A percentile compares a stretch with the other conserved stretches of the same genome.
Conservation (phyloP, 2,888 invertebrate species). For the Erebia ligea region DNA sequence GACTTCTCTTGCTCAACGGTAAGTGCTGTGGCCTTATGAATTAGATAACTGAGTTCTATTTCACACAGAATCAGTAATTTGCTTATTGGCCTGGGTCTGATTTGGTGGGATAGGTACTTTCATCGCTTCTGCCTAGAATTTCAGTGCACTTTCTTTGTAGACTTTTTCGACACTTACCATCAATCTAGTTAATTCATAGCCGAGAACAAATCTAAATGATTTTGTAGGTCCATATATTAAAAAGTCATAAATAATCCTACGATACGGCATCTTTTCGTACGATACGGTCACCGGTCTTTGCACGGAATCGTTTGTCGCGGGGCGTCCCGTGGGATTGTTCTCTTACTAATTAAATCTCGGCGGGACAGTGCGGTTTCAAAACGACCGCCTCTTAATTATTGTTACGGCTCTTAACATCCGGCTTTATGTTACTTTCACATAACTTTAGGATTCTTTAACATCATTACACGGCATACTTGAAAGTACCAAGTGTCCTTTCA, state of each 20-base stretch:
- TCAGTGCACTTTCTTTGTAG: too few relatives aligned
- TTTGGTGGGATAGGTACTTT: too few relatives aligned
- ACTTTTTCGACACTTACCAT: too few relatives aligned
- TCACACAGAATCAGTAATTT: too few relatives aligned
- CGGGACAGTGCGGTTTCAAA: constrained; percentile 76
- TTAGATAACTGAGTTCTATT: too few relatives aligned
- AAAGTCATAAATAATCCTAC: not conserved
- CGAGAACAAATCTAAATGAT: too few relatives aligned
- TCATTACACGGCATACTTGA: constrained; percentile 8
- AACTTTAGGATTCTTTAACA: constrained; percentile 35
- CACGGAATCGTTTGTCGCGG: not conserved
- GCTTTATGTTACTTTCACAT: constrained; percentile 57
- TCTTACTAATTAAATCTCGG: constrained; percentile 80
- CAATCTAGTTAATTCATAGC: too few relatives aligned
- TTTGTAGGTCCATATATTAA: not conserved
- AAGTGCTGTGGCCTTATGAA: too few relatives aligned
- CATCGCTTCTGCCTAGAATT: too few relatives aligned
- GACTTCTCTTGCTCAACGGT: too few relatives aligned
- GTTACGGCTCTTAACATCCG: constrained; percentile 80
- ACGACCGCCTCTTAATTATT: constrained; percentile 82
- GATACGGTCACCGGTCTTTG: not conserved
- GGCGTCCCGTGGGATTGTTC: constrained; percentile 58
- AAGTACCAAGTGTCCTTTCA: not conserved
- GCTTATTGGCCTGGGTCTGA: too few relatives aligned
- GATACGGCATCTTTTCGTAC: not conserved